These are phyloP conservation scores for Dryococelus australis DNA, from an alignment of 2,888 invertebrate species.

Conservation along the genomic window DNA sequence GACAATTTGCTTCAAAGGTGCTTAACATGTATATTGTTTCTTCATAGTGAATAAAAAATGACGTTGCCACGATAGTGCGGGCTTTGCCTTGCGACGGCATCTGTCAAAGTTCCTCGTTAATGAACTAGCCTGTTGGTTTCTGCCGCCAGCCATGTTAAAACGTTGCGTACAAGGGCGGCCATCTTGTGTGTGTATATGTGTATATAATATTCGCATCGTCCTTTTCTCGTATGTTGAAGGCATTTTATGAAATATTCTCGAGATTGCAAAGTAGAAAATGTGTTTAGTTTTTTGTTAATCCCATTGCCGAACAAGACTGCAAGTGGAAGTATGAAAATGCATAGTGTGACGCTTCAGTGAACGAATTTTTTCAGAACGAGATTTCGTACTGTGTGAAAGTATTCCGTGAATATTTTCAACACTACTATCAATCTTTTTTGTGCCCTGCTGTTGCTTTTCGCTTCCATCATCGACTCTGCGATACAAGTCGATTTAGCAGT, in stretches of 20 bases:
- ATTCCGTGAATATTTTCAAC: conserved; percentile 58
- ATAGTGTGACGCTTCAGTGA: conserved; percentile 44
- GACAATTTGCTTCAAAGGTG: conserved; percentile 27
- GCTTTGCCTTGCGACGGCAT: conserved; percentile 25
- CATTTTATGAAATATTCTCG: conserved; percentile 33
- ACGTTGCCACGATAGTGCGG: conserved; percentile 1
- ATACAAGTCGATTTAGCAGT: conserved; percentile 32
- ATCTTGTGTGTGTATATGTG: conserved; percentile 29
- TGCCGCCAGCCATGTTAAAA: conserved; percentile 13
- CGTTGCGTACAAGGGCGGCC: background rate
- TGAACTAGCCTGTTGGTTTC: conserved; percentile 29
- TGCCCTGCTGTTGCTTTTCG: conserved; percentile 36
- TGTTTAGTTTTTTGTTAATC: conserved; percentile 39
- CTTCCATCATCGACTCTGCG: conserved; percentile 39
- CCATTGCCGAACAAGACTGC: conserved; percentile 28
- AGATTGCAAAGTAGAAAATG: conserved; percentile 34
- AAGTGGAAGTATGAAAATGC: conserved; percentile 36
- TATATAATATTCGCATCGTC: conserved; percentile 25
- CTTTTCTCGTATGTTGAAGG: conserved; percentile 30
- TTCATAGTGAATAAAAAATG: background rate
- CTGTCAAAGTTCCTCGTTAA: conserved; percentile 40
- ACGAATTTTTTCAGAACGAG: conserved; percentile 30
- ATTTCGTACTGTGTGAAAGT: conserved; percentile 48
- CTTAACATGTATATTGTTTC: conserved; percentile 27
- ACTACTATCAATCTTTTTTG: conserved; percentile 29